Evolutionary conservation across 2,888 invertebrate genomes (phyloP), one percentile per base, ranked within the genome.

Genomic region (Trachelus iudaicus): DNA sequence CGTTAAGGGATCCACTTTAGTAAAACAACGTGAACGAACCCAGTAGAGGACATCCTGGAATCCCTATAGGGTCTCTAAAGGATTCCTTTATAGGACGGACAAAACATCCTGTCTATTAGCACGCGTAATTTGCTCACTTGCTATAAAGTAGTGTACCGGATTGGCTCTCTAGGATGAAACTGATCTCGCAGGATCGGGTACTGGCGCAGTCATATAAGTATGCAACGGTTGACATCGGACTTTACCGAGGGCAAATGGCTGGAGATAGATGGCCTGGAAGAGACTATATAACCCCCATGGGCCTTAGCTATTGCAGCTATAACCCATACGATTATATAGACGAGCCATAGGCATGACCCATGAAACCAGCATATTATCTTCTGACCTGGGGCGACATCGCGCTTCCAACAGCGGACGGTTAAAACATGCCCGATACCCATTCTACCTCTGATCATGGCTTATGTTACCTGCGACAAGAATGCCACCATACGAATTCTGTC

Each of bases 361-460:
- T 80, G 78, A 81, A 79, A 82, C 78, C 79, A 75, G 78, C 79
- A 80, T 79, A 85, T 84, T 84, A 84, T 85, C 81, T 81, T 80
- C 75, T 82, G 81, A 81, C 83, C 83, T 73, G 81, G 79, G 82
- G 84, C 81, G 84, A 85, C 84, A 81, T 84, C 75, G 79, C 75
- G 81, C 81, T 82, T 85, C 81, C 79, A 84, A 85, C 82, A 80
- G 82, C 82, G 81, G 81, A 82, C 75, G 80, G 75, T 77, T 69
- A 81, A 81, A 82, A 79, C 81, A 82, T 79, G 80, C 75, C 78
- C 80, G 80, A 80, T 81, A 80, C 78, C 81, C 74, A 79, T 80
- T 79, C 77, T 79, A 78, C 76, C 80, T 79, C 77, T 80, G 80
- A 82, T 81, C 75, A 80, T 79, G 77, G 77, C 35, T 69, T 79